Evolutionary conservation across 2,113 vertebrate genomes (phyloP).

Genomic region (Marcusenius ussheri): DNA sequence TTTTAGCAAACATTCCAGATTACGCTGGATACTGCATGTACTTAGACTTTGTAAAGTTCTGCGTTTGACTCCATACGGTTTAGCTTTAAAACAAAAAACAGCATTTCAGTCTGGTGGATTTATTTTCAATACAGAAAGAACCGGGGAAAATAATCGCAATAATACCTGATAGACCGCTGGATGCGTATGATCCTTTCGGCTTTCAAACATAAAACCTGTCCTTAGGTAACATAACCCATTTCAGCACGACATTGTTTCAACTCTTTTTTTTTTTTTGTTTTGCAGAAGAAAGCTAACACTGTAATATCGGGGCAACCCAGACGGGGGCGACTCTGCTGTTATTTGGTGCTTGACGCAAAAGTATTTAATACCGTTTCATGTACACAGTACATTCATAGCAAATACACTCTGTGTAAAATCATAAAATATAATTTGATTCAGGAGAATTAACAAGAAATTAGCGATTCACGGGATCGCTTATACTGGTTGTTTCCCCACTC

Average conservation of each 20-base stretch:
- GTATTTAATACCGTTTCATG: background rate
- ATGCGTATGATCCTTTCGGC: background rate
- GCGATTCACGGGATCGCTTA: background rate
- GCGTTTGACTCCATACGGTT: background rate
- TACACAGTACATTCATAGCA: background rate
- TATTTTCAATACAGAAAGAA: background rate
- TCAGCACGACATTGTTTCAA: background rate
- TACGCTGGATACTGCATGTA: background rate
- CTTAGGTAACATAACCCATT: background rate
- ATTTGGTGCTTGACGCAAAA: background rate
- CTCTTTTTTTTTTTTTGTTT: background rate
- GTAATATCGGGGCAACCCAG: conserved; percentile 53
- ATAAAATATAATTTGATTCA: background rate
- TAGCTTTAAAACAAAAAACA: background rate
- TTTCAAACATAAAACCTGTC: background rate
- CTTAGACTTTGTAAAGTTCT: background rate
- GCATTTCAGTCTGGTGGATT: background rate
- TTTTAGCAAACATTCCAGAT: background rate
- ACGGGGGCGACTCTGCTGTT: conserved; percentile 49
- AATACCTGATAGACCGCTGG: conserved; percentile 5
- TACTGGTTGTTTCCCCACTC: background rate
- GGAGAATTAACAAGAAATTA: background rate
- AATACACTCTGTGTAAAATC: background rate
- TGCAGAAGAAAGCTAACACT: conserved; percentile 10
- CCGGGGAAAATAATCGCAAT: background rate